Evolutionary conservation across 2,113 vertebrate species (phyloP), one percentile per base, ranked within the genome.

Genomic region (Symphodus melops): DNA sequence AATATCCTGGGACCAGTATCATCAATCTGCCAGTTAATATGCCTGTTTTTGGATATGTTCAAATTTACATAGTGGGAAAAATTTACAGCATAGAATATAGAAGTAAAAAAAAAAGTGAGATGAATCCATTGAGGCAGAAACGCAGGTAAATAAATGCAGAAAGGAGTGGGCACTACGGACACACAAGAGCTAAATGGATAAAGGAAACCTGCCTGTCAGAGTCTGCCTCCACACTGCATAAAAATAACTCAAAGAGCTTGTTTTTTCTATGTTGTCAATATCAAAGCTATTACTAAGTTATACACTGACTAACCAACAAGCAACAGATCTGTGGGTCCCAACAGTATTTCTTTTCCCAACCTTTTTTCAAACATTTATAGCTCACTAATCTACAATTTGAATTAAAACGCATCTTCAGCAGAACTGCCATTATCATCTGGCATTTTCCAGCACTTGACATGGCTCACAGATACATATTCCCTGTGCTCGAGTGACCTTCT

Each of bases 401-500:
- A 67, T 72, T 72, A 23, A 23, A 33, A 11, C 46, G 60, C 36
- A 57, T 80, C 70, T 78, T 78, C 28, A 33, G 54, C 74, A 56
- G 51, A 71, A 61, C 68, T 46, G 63, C 51, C 56, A 36, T 64
- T 70, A 58, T 75, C 36, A 57, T 68, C 67, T 76, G 68, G 5
- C 51, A 20, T 60, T 74, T 73, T 69, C 39, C 46, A 44, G 64
- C 72, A 68, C 79, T 81, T 85, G 85, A 89, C 84, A 80, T 82
- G 85, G 68, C 83, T 91, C 77, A 84, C 64, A 59, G 69, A 72
- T 77, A 62, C 79, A 82, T 65, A 65, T 75, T 81, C 81, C 85
- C 81, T 36, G 76, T 78, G 71, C 68, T 79, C 54, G 53, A 61
- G 82, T 81, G 73, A 89, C 79, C 83, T 93, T 92, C 89, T 86